These are phyloP conservation scores for Chloropsis hardwickii DNA, from an alignment of 2,113 vertebrate genomes.

Conservation along the genomic window DNA sequence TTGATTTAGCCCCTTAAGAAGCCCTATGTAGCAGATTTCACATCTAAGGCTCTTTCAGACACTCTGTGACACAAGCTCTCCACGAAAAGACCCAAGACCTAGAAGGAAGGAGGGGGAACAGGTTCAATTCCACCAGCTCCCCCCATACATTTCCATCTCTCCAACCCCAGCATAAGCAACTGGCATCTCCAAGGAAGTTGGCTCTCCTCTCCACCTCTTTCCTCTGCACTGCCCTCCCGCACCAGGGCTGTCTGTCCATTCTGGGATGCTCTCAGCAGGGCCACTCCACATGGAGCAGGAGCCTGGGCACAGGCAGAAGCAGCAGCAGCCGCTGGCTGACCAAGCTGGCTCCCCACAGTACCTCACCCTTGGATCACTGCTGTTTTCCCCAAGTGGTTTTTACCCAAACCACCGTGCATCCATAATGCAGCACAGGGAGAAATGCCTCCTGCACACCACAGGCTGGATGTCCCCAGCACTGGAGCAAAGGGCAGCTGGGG, in stretches of 20 bases:
- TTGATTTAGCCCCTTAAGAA: not conserved
- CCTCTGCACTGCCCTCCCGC: rapidly evolving
- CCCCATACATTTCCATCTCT: rapidly evolving
- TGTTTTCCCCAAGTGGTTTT: not conserved
- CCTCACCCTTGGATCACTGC: not conserved
- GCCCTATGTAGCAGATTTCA: not conserved
- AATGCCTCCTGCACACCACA: not conserved
- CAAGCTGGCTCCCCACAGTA: rapidly evolving
- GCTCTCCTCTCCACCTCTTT: not conserved
- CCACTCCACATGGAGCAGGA: not conserved
- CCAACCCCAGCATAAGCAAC: rapidly evolving
- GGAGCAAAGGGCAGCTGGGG: not conserved
- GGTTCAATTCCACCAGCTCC: not conserved
- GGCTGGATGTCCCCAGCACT: not conserved
- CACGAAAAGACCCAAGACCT: not conserved
- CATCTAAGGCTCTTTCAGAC: not conserved
- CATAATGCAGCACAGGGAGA: not conserved
- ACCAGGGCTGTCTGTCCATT: not conserved
- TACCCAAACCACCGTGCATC: not conserved
- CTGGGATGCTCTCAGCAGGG: not conserved
- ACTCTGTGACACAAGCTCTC: rapidly evolving
- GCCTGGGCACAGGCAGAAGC: not conserved
- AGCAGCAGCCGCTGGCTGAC: rapidly evolving
- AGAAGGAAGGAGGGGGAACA: not conserved
- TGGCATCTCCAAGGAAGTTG: not conserved